Percentiles rank a stretch among this genome's conserved stretches.
These are phyloP conservation scores for Ptychochromis oligacanthus DNA, from an alignment of 2,113 vertebrate species.

Conservation along the genomic window DNA sequence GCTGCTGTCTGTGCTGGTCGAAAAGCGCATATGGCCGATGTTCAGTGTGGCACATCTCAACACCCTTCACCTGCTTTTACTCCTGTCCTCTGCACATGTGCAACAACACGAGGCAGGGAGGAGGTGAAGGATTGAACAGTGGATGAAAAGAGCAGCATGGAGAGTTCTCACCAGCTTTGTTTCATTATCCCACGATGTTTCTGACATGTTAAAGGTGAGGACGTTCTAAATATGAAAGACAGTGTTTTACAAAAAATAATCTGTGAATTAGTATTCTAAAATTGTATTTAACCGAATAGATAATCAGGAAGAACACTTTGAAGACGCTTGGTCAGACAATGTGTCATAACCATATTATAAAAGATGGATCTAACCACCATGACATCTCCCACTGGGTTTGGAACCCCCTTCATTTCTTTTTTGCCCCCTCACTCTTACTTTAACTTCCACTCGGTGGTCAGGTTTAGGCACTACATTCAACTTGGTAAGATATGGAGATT, in stretches of 20 bases:
- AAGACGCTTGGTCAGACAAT: not conserved
- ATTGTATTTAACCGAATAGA: not conserved
- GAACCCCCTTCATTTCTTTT: too few relatives aligned
- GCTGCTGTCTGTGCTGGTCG: constrained; percentile 14
- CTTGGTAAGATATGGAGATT: too few relatives aligned
- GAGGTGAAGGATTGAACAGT: not conserved
- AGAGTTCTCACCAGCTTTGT: not conserved
- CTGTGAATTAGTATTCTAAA: not conserved
- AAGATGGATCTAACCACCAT: too few relatives aligned
- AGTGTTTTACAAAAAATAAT: not conserved
- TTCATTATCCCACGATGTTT: not conserved
- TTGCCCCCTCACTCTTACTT: too few relatives aligned
- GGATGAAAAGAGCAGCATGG: not conserved
- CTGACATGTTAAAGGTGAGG: not conserved
- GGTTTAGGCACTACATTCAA: too few relatives aligned
- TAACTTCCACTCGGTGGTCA: too few relatives aligned
- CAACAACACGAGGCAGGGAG: not conserved
- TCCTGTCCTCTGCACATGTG: constrained; percentile 10
- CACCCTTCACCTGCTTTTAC: constrained; percentile 13
- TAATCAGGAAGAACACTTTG: not conserved
- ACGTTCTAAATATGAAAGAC: not conserved
- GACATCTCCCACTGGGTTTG: too few relatives aligned
- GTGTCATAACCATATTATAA: not conserved
- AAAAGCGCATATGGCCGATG: constrained; percentile 36
- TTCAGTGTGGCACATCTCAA: not conserved